These are phyloP conservation scores for Pilophorus perplexus DNA, from an alignment of 2,888 invertebrate genomes.

Conservation along the genomic window DNA sequence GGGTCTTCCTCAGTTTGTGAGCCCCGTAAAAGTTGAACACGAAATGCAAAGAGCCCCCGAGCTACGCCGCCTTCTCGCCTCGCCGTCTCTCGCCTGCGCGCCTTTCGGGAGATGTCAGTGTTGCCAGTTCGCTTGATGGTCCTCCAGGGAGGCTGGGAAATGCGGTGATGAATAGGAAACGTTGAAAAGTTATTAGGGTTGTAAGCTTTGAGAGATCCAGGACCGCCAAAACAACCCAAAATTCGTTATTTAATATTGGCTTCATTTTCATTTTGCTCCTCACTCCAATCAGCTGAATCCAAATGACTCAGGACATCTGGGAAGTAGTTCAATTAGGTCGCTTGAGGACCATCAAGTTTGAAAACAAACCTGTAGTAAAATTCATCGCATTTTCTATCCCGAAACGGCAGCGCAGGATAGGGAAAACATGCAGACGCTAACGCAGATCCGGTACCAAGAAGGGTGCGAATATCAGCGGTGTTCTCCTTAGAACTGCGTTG, in stretches of 20 bases:
- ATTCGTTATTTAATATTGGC: neutral
- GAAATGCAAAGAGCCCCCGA: conserved; percentile 29
- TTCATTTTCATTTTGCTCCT: neutral
- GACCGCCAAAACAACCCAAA: neutral
- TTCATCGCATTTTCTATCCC: neutral
- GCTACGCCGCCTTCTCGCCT: conserved; percentile 31
- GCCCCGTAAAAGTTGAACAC: conserved; percentile 33
- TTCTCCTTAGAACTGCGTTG: conserved; percentile 28
- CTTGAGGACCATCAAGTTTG: too few species aligned
- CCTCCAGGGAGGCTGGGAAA: too few species aligned
- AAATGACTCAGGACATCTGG: too few species aligned
- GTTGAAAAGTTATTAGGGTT: too few species aligned
- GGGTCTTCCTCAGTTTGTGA: conserved; percentile 33
- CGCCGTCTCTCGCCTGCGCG: conserved; percentile 31
- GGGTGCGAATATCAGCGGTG: conserved; percentile 14
- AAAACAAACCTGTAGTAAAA: too few species aligned
- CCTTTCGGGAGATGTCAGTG: neutral
- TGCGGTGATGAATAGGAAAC: too few species aligned
- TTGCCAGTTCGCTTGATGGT: too few species aligned
- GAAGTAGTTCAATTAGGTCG: too few species aligned
- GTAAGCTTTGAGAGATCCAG: too few species aligned
- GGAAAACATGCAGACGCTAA: conserved; percentile 23
- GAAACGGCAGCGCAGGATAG: conserved; percentile 7
- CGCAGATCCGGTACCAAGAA: conserved; percentile 23
- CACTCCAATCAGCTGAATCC: too few species aligned